Evolutionary conservation across 2,888 invertebrate genomes (phyloP), one percentile per base, ranked within the genome.

Genomic region (Paralinhomoeus sp.): DNA sequence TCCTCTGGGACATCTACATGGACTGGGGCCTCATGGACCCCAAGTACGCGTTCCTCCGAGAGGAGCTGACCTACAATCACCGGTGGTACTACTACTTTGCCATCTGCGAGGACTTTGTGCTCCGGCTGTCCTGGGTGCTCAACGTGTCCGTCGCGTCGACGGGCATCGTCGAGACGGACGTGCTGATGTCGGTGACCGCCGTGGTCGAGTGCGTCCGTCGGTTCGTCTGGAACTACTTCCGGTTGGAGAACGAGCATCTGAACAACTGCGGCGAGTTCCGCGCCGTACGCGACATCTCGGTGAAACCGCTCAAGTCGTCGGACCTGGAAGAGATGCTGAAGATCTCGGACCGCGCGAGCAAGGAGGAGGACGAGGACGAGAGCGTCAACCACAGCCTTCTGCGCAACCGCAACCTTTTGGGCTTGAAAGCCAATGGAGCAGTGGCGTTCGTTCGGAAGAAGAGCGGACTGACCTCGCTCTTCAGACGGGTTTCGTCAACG

Each of bases 221-320:
- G 44, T 97, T 93, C 67, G 76, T 97, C 40, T 97, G 97, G 97
- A 97, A 97, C 68, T 97, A 85, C 68, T 91, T 97, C 71, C 91
- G 97, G 0, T 65, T 97, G 57, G 97, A 97, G 69, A 97, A 97
- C 70, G 97, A 97, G 63, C 97, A 97, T 65, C 70, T 97, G 36
- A 97, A 97, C 69, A 99, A 97, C 69, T 93, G 93, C 68, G 91
- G 97, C 64, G 67, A 72, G 69, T 97, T 97, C 72, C 72, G 97
- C 57, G 97, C 97, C 12, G 93, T 97, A 0, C 70, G 97, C 5
- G 97, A 97, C 66, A 97, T 97, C 42, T 84, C 83, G 0, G 83
- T 89, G 41, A 85, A 84, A 37, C 87, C 87, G 1, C 73, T 87
- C 40, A 80, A 85, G 66, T 81, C 84, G 37, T 83, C 82, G 9